Evolutionary conservation across 2,888 invertebrate species (phyloP).

Genomic region (Galerucella calmariensis): DNA sequence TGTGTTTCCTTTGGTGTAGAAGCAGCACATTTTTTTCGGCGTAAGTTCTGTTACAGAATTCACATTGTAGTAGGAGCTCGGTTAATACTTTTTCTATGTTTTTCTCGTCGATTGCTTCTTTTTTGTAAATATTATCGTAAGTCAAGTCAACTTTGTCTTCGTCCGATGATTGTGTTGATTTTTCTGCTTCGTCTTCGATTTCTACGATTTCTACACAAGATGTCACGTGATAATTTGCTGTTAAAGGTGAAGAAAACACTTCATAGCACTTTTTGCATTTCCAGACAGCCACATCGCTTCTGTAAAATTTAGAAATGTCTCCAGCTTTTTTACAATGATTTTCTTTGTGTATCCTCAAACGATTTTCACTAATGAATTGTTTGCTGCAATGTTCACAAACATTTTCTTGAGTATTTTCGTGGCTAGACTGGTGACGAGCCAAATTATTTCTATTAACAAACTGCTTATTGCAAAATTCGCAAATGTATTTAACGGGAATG

Average conservation of each 20-base stretch:
- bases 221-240: conserved; percentile 57
- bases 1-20: conserved; percentile 64
- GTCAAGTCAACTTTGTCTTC: not conserved
- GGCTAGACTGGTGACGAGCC: conserved; percentile 61
- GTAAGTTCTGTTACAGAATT: conserved; percentile 72
- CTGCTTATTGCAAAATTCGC: conserved; percentile 61
- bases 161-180: conserved; percentile 5
- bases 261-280: conserved; percentile 63
- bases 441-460: conserved; percentile 63
- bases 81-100: conserved; percentile 61
- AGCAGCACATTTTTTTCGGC: conserved; percentile 66
- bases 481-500: conserved; percentile 60
- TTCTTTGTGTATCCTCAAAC: conserved; percentile 63
- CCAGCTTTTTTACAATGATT: conserved; percentile 65
- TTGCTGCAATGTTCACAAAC: conserved; percentile 64
- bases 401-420: conserved; percentile 60
- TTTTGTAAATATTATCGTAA: conserved; percentile 27
- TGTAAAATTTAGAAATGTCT: conserved; percentile 64
- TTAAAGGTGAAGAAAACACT: conserved; percentile 60
- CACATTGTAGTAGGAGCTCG: conserved; percentile 69
- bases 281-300: conserved; percentile 64
- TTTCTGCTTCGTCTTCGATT: conserved; percentile 27
- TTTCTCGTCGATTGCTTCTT: conserved; percentile 34
- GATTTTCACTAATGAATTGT: conserved; percentile 64
- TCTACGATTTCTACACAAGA: conserved; percentile 50